phyloP scores from a whole-genome alignment of 2,888 invertebrate species.

The Panopea generosa region DNA sequence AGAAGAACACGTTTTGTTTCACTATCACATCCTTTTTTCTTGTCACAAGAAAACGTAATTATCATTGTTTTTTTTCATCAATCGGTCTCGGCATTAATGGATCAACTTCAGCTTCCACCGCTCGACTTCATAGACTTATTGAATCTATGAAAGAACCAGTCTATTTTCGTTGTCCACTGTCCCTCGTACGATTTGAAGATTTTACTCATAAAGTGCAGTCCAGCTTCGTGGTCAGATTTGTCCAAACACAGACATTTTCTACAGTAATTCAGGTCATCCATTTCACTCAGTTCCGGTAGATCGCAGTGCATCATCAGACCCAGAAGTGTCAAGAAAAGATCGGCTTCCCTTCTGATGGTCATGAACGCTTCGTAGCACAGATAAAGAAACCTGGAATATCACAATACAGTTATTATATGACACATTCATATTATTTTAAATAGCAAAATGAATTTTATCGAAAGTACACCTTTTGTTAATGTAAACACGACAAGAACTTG shows the following conservation, averaged over 20 bases:
- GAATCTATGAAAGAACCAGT: constrained; percentile 54
- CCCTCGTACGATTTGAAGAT: constrained; percentile 36
- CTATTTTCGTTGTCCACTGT: constrained; percentile 49
- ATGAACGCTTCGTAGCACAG: constrained; percentile 53
- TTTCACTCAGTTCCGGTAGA: constrained; percentile 45
- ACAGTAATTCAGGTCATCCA: constrained; percentile 46
- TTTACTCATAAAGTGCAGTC: constrained; percentile 32
- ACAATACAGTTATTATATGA: no score
- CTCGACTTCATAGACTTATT: constrained; percentile 27
- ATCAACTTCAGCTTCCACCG: no score
- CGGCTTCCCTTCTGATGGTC: constrained; percentile 42
- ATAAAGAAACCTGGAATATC: constrained; percentile 50
- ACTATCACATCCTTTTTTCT: no score
- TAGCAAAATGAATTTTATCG: no score
- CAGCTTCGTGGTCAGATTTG: constrained; percentile 47
- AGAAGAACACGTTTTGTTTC: no score
- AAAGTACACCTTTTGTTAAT: no score
- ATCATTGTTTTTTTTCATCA: no score
- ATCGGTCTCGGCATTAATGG: no score
- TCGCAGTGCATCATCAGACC: constrained; percentile 55
- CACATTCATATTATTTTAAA: no score
- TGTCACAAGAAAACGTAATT: no score
- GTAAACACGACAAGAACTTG: no score
- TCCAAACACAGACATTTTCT: constrained; percentile 44
- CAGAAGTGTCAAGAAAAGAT: constrained; percentile 47